A percentile compares a stretch with the other conserved stretches of the same genome.
These are phyloP conservation scores for Caenorhabditis plicata DNA, from an alignment of 2,888 invertebrate species.

Conservation along the genomic window DNA sequence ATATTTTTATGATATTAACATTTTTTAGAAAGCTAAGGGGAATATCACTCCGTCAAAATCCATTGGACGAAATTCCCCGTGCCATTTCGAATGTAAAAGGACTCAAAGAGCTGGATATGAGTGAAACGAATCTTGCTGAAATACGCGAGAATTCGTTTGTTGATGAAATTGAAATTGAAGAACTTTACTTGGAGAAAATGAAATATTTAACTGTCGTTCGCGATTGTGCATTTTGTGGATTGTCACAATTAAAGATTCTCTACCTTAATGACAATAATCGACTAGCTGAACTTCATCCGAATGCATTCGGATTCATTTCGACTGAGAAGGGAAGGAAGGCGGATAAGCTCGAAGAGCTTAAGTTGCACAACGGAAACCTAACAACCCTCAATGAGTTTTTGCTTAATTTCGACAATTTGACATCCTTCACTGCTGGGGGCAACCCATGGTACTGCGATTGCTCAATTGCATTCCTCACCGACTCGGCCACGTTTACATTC, in stretches of 20 bases:
- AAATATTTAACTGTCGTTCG: slow-evolving; percentile 24
- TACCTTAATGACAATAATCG: slow-evolving; percentile 10
- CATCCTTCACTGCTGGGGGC: slow-evolving; percentile 16
- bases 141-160: slow-evolving; percentile 27
- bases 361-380: slow-evolving; percentile 26
- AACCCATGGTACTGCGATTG: slow-evolving; percentile 42
- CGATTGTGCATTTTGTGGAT: slow-evolving; percentile 46
- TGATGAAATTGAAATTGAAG: slow-evolving; percentile 15
- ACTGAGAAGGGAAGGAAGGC: slow-evolving; percentile 14
- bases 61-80: slow-evolving; percentile 39
- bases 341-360: slow-evolving; percentile 3
- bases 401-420: slow-evolving; percentile 24
- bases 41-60: slow-evolving; percentile 48
- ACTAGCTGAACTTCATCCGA: slow-evolving; percentile 27
- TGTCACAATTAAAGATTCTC: slow-evolving; percentile 25
- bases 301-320: slow-evolving; percentile 40
- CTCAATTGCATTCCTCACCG: slow-evolving; percentile 27
- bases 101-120: slow-evolving; percentile 44
- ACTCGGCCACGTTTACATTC: slow-evolving; percentile 14
- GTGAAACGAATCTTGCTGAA: slow-evolving; percentile 41
- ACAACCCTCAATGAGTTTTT: slow-evolving; percentile 20
- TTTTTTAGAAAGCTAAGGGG: slow-evolving; percentile 47
- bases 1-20: neutral
- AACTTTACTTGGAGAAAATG: slow-evolving; percentile 33
- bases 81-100: slow-evolving; percentile 32